These are phyloP conservation scores for Trachelus stipa DNA, from an alignment of 2,888 invertebrate genomes.

Conservation along the genomic window DNA sequence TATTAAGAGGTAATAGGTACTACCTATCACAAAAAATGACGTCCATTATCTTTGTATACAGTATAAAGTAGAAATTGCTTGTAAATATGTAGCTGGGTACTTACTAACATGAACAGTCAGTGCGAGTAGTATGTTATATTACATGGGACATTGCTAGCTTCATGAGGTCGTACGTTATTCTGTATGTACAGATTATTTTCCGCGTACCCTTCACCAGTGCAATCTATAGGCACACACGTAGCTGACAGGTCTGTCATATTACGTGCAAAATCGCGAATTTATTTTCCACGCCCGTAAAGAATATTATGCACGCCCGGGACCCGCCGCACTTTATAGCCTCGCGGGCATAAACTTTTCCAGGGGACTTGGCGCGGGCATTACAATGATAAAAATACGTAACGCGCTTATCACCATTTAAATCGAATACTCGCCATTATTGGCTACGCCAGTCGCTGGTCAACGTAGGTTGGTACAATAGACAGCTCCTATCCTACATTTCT, in stretches of 20 bases:
- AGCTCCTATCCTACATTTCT: neutral
- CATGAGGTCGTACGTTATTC: slow-evolving; percentile 54
- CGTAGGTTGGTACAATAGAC: neutral
- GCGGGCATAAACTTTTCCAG: neutral
- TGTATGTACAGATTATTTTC: slow-evolving; percentile 26
- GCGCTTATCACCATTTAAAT: neutral
- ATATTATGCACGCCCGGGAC: slow-evolving; percentile 18
- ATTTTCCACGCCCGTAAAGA: slow-evolving; percentile 32
- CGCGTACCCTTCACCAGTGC: slow-evolving; percentile 11
- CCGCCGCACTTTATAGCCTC: neutral
- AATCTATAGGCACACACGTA: slow-evolving; percentile 25
- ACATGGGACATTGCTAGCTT: slow-evolving; percentile 48
- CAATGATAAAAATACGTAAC: neutral
- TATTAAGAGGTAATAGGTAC: neutral
- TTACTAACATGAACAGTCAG: neutral
- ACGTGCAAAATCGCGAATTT: slow-evolving; percentile 48
- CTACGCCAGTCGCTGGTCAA: neutral
- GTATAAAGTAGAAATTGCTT: neutral
- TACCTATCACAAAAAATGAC: neutral
- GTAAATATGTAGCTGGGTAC: neutral
- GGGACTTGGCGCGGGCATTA: neutral
- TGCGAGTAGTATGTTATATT: slow-evolving; percentile 40
- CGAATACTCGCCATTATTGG: neutral
- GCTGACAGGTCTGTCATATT: slow-evolving; percentile 43
- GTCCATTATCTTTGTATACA: neutral